Conservation (phyloP, 2,113 vertebrate genomes). For the Pelodiscus sinensis region DNA sequence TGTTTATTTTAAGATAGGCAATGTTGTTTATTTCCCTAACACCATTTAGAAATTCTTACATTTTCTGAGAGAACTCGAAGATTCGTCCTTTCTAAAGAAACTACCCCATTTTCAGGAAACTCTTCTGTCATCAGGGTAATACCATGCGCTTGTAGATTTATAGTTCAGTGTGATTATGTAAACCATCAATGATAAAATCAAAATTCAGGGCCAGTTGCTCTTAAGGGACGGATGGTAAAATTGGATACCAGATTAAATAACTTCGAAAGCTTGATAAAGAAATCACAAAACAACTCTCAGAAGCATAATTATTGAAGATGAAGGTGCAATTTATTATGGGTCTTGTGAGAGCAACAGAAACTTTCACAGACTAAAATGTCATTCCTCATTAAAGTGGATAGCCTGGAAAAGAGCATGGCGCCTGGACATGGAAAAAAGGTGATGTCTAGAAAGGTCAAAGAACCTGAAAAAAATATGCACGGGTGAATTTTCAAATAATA, state of each 20-base stretch:
- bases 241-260: conserved; percentile 53
- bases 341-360: conserved; percentile 22
- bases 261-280: conserved; percentile 58
- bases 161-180: conserved; percentile 63
- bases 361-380: conserved; percentile 11
- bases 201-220: conserved; percentile 42
- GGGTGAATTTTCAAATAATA: not conserved
- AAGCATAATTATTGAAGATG: conserved; percentile 54
- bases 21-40: not conserved
- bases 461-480: not conserved
- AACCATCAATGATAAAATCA: conserved; percentile 37
- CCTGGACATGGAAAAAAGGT: conserved; percentile 9
- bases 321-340: conserved; percentile 12
- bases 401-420: conserved; percentile 15
- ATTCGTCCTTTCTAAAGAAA: not conserved
- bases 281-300: conserved; percentile 43
- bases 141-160: conserved; percentile 23
- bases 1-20: not conserved
- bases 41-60: conserved; percentile 31
- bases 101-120: conserved; percentile 37
- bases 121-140: conserved; percentile 5
- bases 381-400: conserved; percentile 36
- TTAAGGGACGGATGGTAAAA: conserved; percentile 60
- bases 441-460: conserved; percentile 23
- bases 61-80: conserved; percentile 14